Base-by-base conservation (phyloP, 1,140 invertebrate genomes). In the Chrysopa pallens region DNA sequence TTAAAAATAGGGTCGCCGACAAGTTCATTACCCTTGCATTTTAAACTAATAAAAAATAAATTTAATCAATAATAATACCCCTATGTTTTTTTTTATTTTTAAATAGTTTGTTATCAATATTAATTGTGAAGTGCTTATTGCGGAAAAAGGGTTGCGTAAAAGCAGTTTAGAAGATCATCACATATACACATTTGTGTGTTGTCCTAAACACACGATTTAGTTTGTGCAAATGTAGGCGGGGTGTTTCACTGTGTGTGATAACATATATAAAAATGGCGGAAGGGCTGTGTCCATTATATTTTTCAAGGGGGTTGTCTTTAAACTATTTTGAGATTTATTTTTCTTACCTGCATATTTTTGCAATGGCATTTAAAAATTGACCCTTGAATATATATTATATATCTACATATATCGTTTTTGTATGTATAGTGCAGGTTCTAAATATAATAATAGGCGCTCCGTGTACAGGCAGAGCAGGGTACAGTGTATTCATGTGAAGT, bases 251-350 rank as follows among this genome's bases (percentile, higher is more conserved):
- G 39, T 42, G 23, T 40, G 29, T 36, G 27, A 11, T 11, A 44
- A 39, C 45, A 39, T 40, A 43, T 39, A 48, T 50, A 56, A 56
- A 55, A 38, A 56, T 56, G 54, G 54, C 54, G 54, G 46, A 52
- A 41, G 52, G 50, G 50, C 49, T 50, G 49, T 49, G 46, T 47
- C 45, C 47, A 49, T 55, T 53, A 42, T 11, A 31, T 31, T 31
- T 33, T 44, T 23, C 17, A 13, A 31, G 33, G 42, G 50, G 47
- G 41, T 43, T 45, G 42, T 23, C 46, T 31, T 29, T 15, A 33
- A 11, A 12, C 31, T 33, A 11, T 33, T 11, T 33, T 33, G n/a
- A 11, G 8, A 33, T 33, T 33, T 7, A 7, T 31, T 31, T 33
- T 33, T 11, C 6, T 33, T 9, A 11, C 31, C 8, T 12, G 31